Conservation (phyloP, 2,888 invertebrate genomes). For the Hydropsyche betteni region DNA sequence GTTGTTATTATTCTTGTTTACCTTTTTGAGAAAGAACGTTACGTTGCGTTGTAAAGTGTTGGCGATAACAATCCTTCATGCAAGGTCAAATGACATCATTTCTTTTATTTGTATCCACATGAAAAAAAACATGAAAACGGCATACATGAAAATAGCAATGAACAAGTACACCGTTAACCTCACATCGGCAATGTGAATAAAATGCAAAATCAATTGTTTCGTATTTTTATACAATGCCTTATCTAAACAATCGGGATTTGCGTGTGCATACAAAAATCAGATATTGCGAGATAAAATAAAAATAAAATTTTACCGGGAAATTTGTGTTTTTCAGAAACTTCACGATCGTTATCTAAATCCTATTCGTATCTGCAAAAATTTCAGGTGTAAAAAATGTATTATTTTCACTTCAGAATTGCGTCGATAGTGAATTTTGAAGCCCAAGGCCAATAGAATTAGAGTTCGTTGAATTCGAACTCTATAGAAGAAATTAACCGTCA, state of each 20-base stretch:
- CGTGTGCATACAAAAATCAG: no score
- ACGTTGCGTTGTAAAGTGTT: background rate
- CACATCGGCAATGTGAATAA: no score
- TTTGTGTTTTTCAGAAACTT: background rate
- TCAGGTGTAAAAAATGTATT: slow-evolving; percentile 14
- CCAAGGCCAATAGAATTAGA: slow-evolving; percentile 30
- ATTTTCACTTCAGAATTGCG: background rate
- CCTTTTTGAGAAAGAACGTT: slow-evolving; percentile 11
- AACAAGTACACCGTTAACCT: no score
- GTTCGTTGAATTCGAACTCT: slow-evolving; percentile 26
- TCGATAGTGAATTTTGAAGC: no score
- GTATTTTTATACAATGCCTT: no score
- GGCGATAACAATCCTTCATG: slow-evolving; percentile 19
- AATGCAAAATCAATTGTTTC: no score
- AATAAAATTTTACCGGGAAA: no score
- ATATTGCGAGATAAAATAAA: no score
- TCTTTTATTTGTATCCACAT: slow-evolving; percentile 18
- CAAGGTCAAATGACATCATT: slow-evolving; percentile 28
- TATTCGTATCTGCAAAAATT: background rate
- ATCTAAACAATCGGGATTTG: no score
- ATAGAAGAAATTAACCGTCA: slow-evolving; percentile 32
- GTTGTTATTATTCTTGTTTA: background rate
- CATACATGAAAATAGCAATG: no score
- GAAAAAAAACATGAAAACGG: slow-evolving; percentile 8
- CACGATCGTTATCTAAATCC: background rate